Conservation (phyloP, 2,888 invertebrate genomes). For the Torymus tubicola region DNA sequence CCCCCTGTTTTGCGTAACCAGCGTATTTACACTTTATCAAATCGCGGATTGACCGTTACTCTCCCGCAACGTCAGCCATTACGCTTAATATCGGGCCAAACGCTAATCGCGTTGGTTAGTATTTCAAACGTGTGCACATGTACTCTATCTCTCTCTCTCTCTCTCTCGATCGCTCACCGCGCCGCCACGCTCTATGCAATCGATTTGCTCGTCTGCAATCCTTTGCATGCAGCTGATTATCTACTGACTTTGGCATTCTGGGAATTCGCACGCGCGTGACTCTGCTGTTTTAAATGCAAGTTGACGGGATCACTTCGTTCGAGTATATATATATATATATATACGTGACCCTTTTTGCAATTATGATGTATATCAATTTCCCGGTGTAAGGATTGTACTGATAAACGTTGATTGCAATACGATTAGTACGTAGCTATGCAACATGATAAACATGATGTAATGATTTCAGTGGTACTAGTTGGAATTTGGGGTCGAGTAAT, state of each 20-base stretch:
- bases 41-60: too few species aligned
- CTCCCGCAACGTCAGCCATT: background rate
- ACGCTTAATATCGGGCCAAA: background rate
- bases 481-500: background rate
- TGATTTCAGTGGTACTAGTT: background rate
- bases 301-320: too few species aligned
- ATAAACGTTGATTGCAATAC: background rate
- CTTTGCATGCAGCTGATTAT: too few species aligned
- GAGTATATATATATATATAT: too few species aligned
- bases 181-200: too few species aligned
- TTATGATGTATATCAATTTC: background rate
- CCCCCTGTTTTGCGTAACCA: too few species aligned
- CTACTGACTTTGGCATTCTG: too few species aligned
- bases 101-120: constrained; percentile 4
- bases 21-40: too few species aligned
- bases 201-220: too few species aligned
- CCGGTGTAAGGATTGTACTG: background rate
- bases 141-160: background rate
- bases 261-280: too few species aligned
- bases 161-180: too few species aligned
- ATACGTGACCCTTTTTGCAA: background rate
- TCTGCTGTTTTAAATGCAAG: too few species aligned
- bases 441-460: background rate
- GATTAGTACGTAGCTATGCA: background rate
- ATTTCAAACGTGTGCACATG: background rate